phyloP scores from a whole-genome alignment of 2,113 vertebrate genomes.

The Dolichallabes microphthalmus region DNA sequence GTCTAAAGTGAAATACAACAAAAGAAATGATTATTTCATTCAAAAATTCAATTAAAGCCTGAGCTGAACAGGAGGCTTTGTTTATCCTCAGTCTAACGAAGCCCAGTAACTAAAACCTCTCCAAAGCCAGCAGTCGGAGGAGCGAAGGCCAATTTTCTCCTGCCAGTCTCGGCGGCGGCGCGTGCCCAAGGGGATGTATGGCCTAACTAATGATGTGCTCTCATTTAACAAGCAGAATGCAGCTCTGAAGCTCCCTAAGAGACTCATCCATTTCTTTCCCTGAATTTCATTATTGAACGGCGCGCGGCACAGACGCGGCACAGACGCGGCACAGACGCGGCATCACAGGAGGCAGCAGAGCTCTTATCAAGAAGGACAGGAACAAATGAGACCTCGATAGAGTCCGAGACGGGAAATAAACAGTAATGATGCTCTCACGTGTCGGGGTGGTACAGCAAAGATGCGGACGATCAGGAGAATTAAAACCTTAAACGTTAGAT shows the following conservation, averaged over 20 bases:
- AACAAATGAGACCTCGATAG: neutral
- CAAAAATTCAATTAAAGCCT: neutral
- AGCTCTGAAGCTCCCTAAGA: slow-evolving; percentile 58
- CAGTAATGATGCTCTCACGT: neutral
- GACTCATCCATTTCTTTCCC: slow-evolving; percentile 13
- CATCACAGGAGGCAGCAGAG: slow-evolving; percentile 30
- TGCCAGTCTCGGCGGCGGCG: no score
- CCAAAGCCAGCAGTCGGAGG: neutral
- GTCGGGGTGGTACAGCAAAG: neutral
- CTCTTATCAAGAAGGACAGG: neutral
- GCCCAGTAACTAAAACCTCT: neutral
- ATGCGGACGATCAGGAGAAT: neutral
- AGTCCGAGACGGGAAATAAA: slow-evolving; percentile 23
- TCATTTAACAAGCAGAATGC: slow-evolving; percentile 21
- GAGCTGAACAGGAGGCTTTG: neutral
- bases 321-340: slow-evolving; percentile 49
- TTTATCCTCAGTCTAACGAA: slow-evolving; percentile 10
- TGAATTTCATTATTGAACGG: slow-evolving; percentile 66
- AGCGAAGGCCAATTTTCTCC: slow-evolving; percentile 9
- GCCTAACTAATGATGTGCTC: slow-evolving; percentile 12
- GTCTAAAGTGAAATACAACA: neutral
- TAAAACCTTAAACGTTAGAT: neutral
- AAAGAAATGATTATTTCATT: neutral
- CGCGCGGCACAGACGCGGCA: slow-evolving; percentile 48
- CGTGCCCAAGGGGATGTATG: neutral